Evolutionary conservation across 2,888 invertebrate species (phyloP).

Genomic region (Drosophila multiciliata): DNA sequence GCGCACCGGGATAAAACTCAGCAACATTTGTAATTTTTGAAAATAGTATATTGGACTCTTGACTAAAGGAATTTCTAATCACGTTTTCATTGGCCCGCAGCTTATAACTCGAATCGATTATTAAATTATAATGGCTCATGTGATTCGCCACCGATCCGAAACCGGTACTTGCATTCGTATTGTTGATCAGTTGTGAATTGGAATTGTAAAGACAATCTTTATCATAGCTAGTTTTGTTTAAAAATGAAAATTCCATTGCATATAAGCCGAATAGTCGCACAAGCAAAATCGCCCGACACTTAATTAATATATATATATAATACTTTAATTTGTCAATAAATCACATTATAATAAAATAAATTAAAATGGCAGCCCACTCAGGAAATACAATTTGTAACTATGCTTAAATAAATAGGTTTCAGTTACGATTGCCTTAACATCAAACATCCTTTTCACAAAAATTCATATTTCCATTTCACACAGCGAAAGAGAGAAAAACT

Average conservation of each 20-base stretch:
- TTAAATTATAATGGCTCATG: constrained; percentile 69
- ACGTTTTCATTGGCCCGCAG: constrained; percentile 66
- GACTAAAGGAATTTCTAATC: constrained; percentile 60
- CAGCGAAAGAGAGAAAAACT: constrained; percentile 68
- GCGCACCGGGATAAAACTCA: constrained; percentile 68
- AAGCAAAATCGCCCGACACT: constrained; percentile 40
- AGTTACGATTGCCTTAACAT: constrained; percentile 66
- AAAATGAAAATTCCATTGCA: constrained; percentile 83
- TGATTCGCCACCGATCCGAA: constrained; percentile 65
- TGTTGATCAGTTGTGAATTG: constrained; percentile 57
- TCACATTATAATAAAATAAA: constrained; percentile 63
- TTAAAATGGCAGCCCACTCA: constrained; percentile 50
- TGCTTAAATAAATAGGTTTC: constrained; percentile 75
- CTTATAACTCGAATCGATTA: constrained; percentile 69
- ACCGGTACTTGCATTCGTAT: constrained; percentile 50
- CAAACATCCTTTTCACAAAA: constrained; percentile 56
- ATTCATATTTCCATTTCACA: constrained; percentile 57
- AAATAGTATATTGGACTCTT: constrained; percentile 69
- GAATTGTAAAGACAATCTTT: constrained; percentile 79
- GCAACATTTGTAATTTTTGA: constrained; percentile 71
- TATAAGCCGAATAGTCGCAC: constrained; percentile 19
- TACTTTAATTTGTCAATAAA: constrained; percentile 28
- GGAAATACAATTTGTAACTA: constrained; percentile 66
- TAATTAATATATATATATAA: constrained; percentile 32
- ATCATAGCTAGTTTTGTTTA: constrained; percentile 81